Base-by-base conservation (phyloP, 2,797 vertebrate species). In the Malurus splendens region DNA sequence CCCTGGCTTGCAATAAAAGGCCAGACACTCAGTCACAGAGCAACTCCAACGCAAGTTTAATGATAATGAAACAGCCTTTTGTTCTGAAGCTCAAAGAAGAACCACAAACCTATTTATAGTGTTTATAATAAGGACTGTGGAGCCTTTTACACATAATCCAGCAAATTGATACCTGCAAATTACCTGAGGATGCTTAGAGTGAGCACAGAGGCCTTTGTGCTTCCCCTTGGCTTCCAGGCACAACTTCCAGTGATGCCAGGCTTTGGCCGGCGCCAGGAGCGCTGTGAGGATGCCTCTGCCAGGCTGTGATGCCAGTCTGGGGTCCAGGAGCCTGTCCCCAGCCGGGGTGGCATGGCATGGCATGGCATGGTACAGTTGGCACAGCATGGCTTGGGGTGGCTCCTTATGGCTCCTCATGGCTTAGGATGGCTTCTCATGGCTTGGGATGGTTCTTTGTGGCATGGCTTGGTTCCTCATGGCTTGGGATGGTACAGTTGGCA, bases 51-150 rank as follows among this genome's bases (percentile, higher is more conserved):
- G 30, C 79, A 83, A 76, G 87, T 93, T 95, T 94, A 87, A 94
- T 90, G 56, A 83, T 74, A 83, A 71, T 92, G 92, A 92, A 93
- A 91, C 77, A 84, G 79, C 54, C 73, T 92, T 95, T 94, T 83
- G 89, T 94, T 91, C 87, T 71, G 32, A 4, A 77, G 73, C 80
- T 92, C 83, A 81, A 73, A 94, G 94, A 93, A 95, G 91, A 89
- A 82, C 87, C 84, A 75, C 80, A 86, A 62, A 54, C 60, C 79
- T 88, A 70, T 94, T 95, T 90, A 86, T 77, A 87, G 90, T 45
- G 67, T 92, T 92, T 93, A 50, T 76, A 91, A 90, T 82, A 72
- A 76, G 68, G 81, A 15, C 87, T 50, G 78, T 7, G 82, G 86
- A 95, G 67, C 59, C 73, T 92, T 95, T 91, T 60, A 67, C 79